A percentile compares a stretch with the other conserved stretches of the same genome.
These are phyloP conservation scores for Agrilus mali DNA, from an alignment of 2,888 invertebrate genomes.

Conservation along the genomic window DNA sequence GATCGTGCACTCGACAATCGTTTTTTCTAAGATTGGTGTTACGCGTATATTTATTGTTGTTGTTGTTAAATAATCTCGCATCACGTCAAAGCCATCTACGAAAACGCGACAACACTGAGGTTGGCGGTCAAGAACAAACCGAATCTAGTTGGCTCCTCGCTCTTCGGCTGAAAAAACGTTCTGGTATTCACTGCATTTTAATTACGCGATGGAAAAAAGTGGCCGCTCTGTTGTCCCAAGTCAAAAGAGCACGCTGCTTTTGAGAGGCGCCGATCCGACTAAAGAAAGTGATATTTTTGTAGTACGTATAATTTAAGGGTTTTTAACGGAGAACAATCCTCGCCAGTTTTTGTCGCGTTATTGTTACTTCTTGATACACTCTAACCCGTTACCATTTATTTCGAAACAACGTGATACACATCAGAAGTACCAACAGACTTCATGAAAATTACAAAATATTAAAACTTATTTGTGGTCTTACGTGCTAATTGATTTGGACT, in stretches of 20 bases:
- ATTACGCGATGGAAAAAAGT: slow-evolving; percentile 6
- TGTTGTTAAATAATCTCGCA: no score
- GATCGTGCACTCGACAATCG: no score
- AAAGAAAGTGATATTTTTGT: slow-evolving; percentile 9
- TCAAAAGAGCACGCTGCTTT: slow-evolving; percentile 3
- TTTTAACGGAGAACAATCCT: slow-evolving; percentile 1
- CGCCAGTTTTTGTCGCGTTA: slow-evolving; percentile 4
- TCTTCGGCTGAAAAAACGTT: slow-evolving; percentile 8
- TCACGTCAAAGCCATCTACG: no score
- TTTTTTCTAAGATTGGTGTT: no score
- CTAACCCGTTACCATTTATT: neutral
- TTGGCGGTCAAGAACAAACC: neutral
- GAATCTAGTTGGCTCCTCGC: neutral
- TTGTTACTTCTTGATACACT: slow-evolving; percentile 5
- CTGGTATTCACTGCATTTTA: slow-evolving; percentile 8
- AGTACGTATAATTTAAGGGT: slow-evolving; percentile 9
- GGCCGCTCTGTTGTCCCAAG: neutral
- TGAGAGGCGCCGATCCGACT: slow-evolving; percentile 1
- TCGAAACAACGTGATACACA: no score
- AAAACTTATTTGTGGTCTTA: no score
- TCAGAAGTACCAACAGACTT: no score
- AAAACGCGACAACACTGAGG: neutral
- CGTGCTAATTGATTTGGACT: no score
- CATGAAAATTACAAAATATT: no score
- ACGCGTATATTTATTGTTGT: no score